Conservation (phyloP, 2,113 vertebrate species). For the Halcyon senegalensis region DNA sequence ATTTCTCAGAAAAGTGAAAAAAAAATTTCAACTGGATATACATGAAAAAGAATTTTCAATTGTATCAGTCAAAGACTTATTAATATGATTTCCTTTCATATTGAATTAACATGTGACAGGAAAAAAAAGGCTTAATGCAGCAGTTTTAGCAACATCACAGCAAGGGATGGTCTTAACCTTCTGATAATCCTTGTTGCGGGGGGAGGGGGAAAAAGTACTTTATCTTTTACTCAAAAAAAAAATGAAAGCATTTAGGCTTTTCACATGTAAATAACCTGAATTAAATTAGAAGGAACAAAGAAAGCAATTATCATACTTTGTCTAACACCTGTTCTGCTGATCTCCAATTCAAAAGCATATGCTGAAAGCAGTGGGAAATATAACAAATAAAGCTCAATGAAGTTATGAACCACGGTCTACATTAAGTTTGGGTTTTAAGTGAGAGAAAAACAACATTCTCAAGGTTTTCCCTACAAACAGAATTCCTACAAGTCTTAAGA, state of each 20-base stretch:
- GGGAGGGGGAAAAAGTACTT: background rate
- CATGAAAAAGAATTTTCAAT: conserved; percentile 77
- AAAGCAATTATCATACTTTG: conserved; percentile 78
- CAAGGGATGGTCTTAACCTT: conserved; percentile 67
- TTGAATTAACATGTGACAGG: conserved; percentile 70
- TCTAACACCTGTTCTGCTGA: conserved; percentile 79
- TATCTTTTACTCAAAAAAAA: conserved; percentile 68
- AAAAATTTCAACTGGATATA: conserved; percentile 77
- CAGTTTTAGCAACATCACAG: conserved; percentile 74
- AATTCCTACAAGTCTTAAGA: background rate
- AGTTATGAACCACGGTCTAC: conserved; percentile 55
- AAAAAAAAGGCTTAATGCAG: conserved; percentile 67
- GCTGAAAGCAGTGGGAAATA: conserved; percentile 75
- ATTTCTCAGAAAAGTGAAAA: conserved; percentile 81
- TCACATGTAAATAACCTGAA: conserved; percentile 80
- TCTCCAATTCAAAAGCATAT: conserved; percentile 76
- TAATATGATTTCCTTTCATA: conserved; percentile 75
- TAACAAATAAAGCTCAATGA: conserved; percentile 65
- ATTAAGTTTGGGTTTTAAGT: conserved; percentile 39
- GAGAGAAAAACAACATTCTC: conserved; percentile 10
- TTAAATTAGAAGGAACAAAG: conserved; percentile 78
- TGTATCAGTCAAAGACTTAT: conserved; percentile 78
- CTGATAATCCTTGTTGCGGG: conserved; percentile 56
- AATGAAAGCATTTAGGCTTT: conserved; percentile 76
- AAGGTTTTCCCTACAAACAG: background rate